These are phyloP conservation scores for Acanthiza pusilla DNA, from an alignment of 2,797 vertebrate genomes.

Conservation along the genomic window DNA sequence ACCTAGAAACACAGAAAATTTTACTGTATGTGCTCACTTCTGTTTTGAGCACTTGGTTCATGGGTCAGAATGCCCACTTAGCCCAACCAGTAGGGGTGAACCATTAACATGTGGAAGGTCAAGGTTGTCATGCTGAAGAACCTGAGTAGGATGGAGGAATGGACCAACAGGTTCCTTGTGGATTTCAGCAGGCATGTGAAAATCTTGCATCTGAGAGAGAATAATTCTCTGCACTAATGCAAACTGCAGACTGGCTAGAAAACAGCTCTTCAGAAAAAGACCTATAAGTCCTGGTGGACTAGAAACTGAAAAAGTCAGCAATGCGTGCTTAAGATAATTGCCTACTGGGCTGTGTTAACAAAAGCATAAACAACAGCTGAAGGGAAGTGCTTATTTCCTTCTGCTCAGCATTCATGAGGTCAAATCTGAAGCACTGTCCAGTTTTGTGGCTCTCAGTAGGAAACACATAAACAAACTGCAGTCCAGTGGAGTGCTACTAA, in stretches of 20 bases:
- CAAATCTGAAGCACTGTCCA: background rate
- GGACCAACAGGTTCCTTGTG: fast-evolving
- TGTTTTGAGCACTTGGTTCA: background rate
- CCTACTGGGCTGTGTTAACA: background rate
- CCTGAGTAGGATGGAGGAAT: background rate
- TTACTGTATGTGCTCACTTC: background rate
- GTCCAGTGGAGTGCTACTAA: background rate
- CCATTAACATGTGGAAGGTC: fast-evolving
- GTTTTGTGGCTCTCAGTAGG: background rate
- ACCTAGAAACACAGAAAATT: background rate
- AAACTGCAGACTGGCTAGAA: background rate
- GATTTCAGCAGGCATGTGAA: background rate
- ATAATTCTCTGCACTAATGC: background rate
- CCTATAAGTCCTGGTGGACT: background rate
- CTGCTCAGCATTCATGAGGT: background rate
- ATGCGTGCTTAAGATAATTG: background rate
- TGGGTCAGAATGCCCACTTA: background rate
- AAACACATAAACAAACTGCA: background rate
- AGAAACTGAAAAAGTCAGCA: background rate
- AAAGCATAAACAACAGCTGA: background rate
- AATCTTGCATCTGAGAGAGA: background rate
- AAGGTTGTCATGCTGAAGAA: background rate
- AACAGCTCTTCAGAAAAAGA: background rate
- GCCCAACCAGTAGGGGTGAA: background rate
- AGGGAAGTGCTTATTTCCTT: background rate